A percentile compares a stretch with the other conserved stretches of the same genome.
Evolutionary conservation across 23 tunicate species (phyloP).

Genomic region (Oikopleura dioica): DNA sequence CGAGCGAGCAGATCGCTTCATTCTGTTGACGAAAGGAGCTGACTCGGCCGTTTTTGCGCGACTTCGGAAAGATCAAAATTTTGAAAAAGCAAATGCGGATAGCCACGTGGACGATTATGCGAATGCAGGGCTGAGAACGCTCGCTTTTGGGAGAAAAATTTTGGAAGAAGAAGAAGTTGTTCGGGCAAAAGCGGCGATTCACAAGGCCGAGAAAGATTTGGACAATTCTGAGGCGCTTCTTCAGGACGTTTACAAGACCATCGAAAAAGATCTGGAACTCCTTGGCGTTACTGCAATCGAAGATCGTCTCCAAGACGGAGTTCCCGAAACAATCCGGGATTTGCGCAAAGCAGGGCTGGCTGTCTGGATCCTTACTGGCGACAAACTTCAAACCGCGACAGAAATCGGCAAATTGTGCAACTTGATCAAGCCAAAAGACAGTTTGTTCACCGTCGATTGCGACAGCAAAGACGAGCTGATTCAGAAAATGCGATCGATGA

Average conservation of each 20-base stretch:
- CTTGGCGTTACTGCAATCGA: conserved; percentile 95
- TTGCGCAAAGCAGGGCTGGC: conserved; percentile 78
- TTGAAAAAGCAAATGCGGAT: conserved; percentile 23
- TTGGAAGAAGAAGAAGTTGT: conserved; percentile 20
- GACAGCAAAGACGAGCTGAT: too few relatives aligned
- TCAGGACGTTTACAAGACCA: conserved; percentile 15
- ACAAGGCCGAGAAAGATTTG: not conserved
- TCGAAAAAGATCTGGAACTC: conserved; percentile 55
- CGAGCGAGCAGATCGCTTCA: too few relatives aligned
- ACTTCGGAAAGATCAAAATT: conserved; percentile 1
- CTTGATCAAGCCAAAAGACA: conserved; percentile 44
- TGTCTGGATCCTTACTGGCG: conserved; percentile 98
- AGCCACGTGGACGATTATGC: conserved; percentile 56
- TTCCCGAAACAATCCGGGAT: conserved; percentile 79
- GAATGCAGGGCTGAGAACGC: conserved; percentile 46
- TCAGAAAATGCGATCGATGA: too few relatives aligned
- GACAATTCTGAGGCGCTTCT: not conserved
- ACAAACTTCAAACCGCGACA: conserved; percentile 83
- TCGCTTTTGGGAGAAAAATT: conserved; percentile 46
- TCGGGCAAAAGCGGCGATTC: not conserved
- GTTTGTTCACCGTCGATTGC: too few relatives aligned
- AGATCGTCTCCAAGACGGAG: conserved; percentile 92
- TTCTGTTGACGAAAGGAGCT: conserved; percentile 80
- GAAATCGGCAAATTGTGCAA: conserved; percentile 88
- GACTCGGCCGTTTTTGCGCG: conserved; percentile 47